These are phyloP conservation scores for Chymomyza procnemis DNA, from an alignment of 2,888 invertebrate species.

Conservation along the genomic window DNA sequence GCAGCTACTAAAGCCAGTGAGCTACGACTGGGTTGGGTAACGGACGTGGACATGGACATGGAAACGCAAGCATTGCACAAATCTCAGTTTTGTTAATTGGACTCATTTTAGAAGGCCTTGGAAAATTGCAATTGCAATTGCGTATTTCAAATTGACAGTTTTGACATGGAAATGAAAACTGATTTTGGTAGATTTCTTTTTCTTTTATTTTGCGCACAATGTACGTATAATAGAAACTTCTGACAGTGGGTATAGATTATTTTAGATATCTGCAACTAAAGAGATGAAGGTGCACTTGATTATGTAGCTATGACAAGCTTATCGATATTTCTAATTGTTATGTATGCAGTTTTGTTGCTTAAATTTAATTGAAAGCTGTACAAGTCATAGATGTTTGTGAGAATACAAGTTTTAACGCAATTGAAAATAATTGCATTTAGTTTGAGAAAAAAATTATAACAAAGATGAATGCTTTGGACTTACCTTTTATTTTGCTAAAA, in stretches of 20 bases:
- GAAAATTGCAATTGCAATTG: slow-evolving; percentile 35
- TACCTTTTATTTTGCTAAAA: no score
- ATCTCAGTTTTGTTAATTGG: slow-evolving; percentile 68
- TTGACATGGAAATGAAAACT: neutral
- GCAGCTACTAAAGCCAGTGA: slow-evolving; percentile 34
- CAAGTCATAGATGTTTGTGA: no score
- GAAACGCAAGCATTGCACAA: slow-evolving; percentile 66
- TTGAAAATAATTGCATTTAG: no score
- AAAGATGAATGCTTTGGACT: no score
- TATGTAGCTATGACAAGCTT: no score
- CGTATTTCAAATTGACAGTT: slow-evolving; percentile 19
- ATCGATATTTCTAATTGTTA: neutral
- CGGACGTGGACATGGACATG: slow-evolving; percentile 22
- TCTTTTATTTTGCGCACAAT: no score
- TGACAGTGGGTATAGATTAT: neutral
- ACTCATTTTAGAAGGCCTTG: slow-evolving; percentile 58
- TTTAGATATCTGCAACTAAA: neutral
- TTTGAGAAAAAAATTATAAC: no score
- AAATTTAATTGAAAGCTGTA: neutral
- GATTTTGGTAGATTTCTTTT: neutral
- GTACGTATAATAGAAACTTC: neutral
- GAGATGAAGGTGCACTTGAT: neutral
- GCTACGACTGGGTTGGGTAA: slow-evolving; percentile 11
- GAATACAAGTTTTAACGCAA: no score
- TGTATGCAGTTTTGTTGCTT: no score